A percentile compares a stretch with the other conserved stretches of the same genome.
Conservation (phyloP, 2,888 invertebrate species). For the Agapostemon virescens region DNA sequence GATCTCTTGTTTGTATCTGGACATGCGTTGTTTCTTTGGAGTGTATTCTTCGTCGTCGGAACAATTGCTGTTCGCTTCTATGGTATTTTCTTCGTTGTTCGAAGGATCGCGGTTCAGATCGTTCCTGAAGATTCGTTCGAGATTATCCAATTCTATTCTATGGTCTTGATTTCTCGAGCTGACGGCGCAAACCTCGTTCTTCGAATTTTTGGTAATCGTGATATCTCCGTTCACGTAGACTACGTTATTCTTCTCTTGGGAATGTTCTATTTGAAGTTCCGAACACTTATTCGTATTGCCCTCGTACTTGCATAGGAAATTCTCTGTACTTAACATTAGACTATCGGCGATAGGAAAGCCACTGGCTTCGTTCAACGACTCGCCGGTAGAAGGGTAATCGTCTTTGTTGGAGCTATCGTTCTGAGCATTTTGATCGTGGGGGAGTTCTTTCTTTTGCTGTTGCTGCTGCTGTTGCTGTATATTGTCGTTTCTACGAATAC, state of each 20-base stretch:
- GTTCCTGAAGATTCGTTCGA: conserved; percentile 75
- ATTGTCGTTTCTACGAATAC: conserved; percentile 59
- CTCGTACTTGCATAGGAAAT: conserved; percentile 70
- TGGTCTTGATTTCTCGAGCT: conserved; percentile 72
- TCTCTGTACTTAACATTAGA: conserved; percentile 73
- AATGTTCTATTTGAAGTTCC: conserved; percentile 64
- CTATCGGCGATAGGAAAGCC: conserved; percentile 73
- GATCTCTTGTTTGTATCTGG: conserved; percentile 78
- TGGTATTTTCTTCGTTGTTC: conserved; percentile 68
- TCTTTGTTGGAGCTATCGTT: conserved; percentile 60
- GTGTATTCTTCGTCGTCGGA: conserved; percentile 79
- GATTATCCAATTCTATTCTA: conserved; percentile 75
- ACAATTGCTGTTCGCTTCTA: conserved; percentile 72
- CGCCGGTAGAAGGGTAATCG: conserved; percentile 57
- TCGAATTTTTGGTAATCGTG: conserved; percentile 74
- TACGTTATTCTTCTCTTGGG: conserved; percentile 69
- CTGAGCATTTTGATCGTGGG: conserved; percentile 55
- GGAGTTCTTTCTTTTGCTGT: conserved; percentile 63
- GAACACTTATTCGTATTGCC: conserved; percentile 54
- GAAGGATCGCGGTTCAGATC: conserved; percentile 71
- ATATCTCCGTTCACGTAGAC: conserved; percentile 76
- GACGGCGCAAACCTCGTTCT: conserved; percentile 62
- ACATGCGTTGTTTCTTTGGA: conserved; percentile 79
- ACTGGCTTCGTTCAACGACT: conserved; percentile 62
- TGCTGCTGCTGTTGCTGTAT: no score